A percentile compares a stretch with the other conserved stretches of the same genome.
Evolutionary conservation across 2,888 invertebrate species (phyloP).

Genomic region (Pandemis cinnamomeana): DNA sequence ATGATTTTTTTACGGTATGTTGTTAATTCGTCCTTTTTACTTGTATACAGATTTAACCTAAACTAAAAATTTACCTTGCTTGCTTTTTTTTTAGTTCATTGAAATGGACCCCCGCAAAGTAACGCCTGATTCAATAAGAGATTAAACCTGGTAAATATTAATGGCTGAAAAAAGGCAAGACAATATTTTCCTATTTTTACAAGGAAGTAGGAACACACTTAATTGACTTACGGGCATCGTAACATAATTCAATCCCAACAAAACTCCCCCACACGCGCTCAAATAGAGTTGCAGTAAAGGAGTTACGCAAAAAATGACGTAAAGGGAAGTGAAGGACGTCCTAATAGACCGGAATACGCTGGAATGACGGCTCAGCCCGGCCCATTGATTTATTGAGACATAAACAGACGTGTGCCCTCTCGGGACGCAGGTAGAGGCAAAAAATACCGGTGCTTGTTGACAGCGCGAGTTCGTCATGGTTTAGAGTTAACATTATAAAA

Average conservation of each 20-base stretch:
- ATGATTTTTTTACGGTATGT: background rate
- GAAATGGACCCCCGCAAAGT: no score
- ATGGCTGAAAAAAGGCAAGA: background rate
- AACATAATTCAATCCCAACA: slow-evolving; percentile 43
- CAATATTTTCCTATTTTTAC: background rate
- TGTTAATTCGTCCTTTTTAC: background rate
- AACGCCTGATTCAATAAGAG: no score
- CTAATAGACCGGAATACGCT: slow-evolving; percentile 43
- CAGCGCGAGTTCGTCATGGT: slow-evolving; percentile 68
- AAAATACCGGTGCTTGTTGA: slow-evolving; percentile 78
- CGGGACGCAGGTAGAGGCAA: slow-evolving; percentile 62
- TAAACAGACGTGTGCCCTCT: slow-evolving; percentile 64
- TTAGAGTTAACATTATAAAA: slow-evolving; percentile 32
- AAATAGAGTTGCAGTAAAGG: slow-evolving; percentile 51
- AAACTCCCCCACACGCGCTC: slow-evolving; percentile 33
- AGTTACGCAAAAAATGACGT: slow-evolving; percentile 51
- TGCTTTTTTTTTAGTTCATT: no score
- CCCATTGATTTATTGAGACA: slow-evolving; percentile 74
- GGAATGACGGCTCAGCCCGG: slow-evolving; percentile 60
- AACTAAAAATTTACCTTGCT: no score
- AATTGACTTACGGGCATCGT: background rate
- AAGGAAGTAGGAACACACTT: background rate
- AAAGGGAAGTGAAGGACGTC: slow-evolving; percentile 57
- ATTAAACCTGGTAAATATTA: background rate
- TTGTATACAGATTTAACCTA: no score